phyloP scores from a whole-genome alignment of 2,113 vertebrate genomes.

The Callaeas wilsoni region DNA sequence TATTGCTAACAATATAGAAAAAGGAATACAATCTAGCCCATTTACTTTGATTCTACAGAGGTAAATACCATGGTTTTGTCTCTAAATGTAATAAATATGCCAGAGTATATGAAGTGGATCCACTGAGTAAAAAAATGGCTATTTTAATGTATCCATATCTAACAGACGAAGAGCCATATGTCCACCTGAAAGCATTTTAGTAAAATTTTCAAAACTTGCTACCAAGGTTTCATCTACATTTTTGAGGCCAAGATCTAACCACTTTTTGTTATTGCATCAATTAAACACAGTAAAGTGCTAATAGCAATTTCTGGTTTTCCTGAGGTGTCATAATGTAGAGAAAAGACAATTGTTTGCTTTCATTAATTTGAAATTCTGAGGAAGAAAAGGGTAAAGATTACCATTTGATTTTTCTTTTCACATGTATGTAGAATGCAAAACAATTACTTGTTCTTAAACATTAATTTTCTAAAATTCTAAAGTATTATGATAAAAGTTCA shows the following conservation, averaged over 20 bases:
- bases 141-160: not conserved
- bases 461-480: not conserved
- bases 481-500: not conserved
- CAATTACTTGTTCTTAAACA: not conserved
- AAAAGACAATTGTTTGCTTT: not conserved
- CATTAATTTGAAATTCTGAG: not conserved
- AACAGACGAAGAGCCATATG: not conserved
- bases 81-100: not conserved
- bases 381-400: not conserved
- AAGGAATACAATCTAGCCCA: not conserved
- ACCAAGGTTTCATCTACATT: not conserved
- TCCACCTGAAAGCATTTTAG: not conserved
- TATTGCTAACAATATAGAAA: not conserved
- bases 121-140: not conserved
- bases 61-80: not conserved
- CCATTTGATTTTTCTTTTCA: not conserved
- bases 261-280: not conserved
- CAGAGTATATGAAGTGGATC: not conserved
- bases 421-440: not conserved
- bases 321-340: not conserved
- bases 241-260: not conserved
- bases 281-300: not conserved
- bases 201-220: not conserved
- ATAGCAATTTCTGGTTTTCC: not conserved
- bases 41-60: not conserved